These are phyloP conservation scores for Perca flavescens DNA, from an alignment of 2,113 vertebrate species.

Conservation along the genomic window DNA sequence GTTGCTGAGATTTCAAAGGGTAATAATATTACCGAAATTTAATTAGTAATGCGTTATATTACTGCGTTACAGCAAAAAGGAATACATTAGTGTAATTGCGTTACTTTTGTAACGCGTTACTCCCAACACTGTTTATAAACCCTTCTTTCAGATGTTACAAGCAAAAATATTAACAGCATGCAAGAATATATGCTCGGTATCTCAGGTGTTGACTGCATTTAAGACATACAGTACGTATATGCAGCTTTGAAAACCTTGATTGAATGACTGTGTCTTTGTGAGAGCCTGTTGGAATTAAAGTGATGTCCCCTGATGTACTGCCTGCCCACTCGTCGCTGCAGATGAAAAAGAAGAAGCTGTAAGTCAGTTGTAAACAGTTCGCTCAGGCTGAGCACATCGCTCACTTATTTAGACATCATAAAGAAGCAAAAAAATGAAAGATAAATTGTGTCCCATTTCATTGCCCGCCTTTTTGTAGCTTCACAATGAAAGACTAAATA, in stretches of 20 bases:
- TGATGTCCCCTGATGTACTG: conserved; percentile 6
- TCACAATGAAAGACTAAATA: not conserved
- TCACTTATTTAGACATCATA: no score
- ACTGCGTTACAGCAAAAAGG: no score
- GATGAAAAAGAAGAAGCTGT: not conserved
- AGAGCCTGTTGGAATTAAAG: conserved; percentile 38
- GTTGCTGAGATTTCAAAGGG: no score
- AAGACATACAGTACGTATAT: conserved; percentile 27
- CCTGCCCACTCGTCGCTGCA: not conserved
- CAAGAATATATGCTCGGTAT: conserved; percentile 38
- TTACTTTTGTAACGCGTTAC: no score
- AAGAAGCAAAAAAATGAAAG: not conserved
- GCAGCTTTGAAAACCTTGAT: conserved; percentile 44
- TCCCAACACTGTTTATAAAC: no score
- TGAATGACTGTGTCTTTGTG: conserved; percentile 48
- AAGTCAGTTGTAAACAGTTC: not conserved
- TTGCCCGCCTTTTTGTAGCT: not conserved
- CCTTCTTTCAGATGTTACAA: conserved; percentile 38
- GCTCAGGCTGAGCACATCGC: no score
- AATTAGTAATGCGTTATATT: no score
- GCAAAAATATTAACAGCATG: conserved; percentile 61
- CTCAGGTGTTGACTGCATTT: conserved; percentile 69
- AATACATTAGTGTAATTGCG: no score
- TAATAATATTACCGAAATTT: no score
- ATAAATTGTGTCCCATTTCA: not conserved